phyloP scores from a whole-genome alignment of 2,888 invertebrate genomes.

The Glaucopsyche alexis region DNA sequence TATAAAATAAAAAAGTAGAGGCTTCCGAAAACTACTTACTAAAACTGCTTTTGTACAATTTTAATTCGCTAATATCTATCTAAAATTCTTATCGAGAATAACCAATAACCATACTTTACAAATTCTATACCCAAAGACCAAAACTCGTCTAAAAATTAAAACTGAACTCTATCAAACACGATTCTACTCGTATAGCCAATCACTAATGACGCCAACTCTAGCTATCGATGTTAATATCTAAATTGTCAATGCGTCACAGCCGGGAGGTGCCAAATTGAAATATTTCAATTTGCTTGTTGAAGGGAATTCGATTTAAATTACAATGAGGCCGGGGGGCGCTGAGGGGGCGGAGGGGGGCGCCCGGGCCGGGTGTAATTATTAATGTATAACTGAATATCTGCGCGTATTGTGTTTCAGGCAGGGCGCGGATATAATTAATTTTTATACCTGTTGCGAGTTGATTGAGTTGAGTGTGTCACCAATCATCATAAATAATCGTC shows the following conservation, averaged over 20 bases:
- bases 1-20: no score
- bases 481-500: background rate
- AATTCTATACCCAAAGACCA: no score
- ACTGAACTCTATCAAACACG: no score
- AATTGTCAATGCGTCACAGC: slow-evolving; percentile 38
- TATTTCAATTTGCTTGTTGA: slow-evolving; percentile 77
- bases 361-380: slow-evolving; percentile 56
- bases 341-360: slow-evolving; percentile 35
- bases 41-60: no score
- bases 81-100: no score
- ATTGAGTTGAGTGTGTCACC: background rate
- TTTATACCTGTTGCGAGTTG: slow-evolving; percentile 33
- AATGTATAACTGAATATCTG: slow-evolving; percentile 71
- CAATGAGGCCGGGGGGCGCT: slow-evolving; percentile 57
- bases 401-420: slow-evolving; percentile 40
- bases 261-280: slow-evolving; percentile 73
- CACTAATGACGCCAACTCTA: background rate
- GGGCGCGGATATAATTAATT: slow-evolving; percentile 23
- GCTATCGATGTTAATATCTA: slow-evolving; percentile 51
- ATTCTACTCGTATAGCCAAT: background rate
- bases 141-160: no score
- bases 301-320: slow-evolving; percentile 78
- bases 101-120: no score
- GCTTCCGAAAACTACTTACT: no score
- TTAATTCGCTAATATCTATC: no score